These are phyloP conservation scores for Alosa alosa DNA, from an alignment of 2,113 vertebrate genomes.

Conservation along the genomic window DNA sequence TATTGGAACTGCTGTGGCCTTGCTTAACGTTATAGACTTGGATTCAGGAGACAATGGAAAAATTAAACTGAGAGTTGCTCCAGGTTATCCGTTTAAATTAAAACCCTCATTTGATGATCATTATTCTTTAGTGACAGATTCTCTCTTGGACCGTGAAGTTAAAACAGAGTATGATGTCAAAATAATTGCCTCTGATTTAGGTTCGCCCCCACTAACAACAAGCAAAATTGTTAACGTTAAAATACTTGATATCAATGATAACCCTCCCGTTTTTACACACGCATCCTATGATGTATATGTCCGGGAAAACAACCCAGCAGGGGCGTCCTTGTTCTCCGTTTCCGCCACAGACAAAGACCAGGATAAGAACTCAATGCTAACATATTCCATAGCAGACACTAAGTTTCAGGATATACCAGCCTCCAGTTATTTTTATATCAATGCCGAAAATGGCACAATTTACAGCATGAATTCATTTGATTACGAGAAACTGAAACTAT, in stretches of 20 bases:
- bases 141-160: conserved; percentile 61
- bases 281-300: conserved; percentile 70
- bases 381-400: conserved; percentile 52
- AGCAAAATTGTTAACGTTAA: conserved; percentile 66
- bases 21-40: conserved; percentile 58
- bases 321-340: conserved; percentile 66
- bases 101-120: conserved; percentile 51
- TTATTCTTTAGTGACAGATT: conserved; percentile 50
- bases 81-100: conserved; percentile 45
- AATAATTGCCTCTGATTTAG: conserved; percentile 73
- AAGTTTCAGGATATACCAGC: conserved; percentile 62
- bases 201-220: conserved; percentile 68
- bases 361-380: background rate
- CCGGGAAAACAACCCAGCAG: conserved; percentile 75
- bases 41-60: conserved; percentile 61
- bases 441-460: conserved; percentile 71
- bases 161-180: conserved; percentile 75
- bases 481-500: conserved; percentile 71
- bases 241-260: conserved; percentile 80
- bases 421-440: conserved; percentile 73
- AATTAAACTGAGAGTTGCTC: conserved; percentile 34
- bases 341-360: conserved; percentile 62
- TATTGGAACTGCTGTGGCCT: conserved; percentile 58
- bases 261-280: conserved; percentile 73
- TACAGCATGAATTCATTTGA: conserved; percentile 70